Evolutionary conservation across 2,797 vertebrate species (phyloP).

Genomic region (Hemibagrus guttatus): DNA sequence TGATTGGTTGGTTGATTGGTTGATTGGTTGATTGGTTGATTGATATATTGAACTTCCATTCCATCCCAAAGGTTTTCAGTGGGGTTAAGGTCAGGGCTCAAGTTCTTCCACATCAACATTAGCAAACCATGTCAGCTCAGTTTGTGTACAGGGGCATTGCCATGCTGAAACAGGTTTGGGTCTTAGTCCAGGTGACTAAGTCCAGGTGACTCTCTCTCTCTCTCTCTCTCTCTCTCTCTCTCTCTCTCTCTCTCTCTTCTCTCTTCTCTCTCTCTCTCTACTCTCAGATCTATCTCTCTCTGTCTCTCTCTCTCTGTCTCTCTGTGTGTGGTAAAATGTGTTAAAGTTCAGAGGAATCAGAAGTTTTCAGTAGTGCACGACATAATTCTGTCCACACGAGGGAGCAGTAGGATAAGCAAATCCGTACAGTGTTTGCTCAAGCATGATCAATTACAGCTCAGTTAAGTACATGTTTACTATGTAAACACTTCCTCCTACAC

Average conservation of each 20-base stretch:
- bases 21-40: no score
- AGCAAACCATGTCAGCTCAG: neutral
- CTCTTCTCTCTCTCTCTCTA: neutral
- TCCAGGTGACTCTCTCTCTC: neutral
- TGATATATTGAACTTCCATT: neutral
- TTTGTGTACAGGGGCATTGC: neutral
- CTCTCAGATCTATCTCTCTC: neutral
- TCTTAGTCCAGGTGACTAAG: no score
- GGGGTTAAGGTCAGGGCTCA: neutral
- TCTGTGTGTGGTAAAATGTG: neutral
- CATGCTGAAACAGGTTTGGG: neutral
- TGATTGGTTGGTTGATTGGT: no score
- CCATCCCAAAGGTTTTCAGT: neutral
- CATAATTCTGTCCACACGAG: constrained; percentile 25
- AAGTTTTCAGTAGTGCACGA: neutral
- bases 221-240: no score
- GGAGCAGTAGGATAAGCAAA: constrained; percentile 11
- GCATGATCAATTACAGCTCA: neutral
- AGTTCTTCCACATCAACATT: neutral
- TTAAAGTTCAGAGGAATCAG: neutral
- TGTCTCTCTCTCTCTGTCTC: neutral
- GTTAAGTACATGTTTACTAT: neutral
- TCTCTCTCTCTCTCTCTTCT: neutral
- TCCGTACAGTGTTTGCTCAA: neutral
- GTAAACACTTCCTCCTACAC: neutral